Evolutionary conservation across 2,888 invertebrate genomes (phyloP).

Genomic region (Caenorhabditis virilis): DNA sequence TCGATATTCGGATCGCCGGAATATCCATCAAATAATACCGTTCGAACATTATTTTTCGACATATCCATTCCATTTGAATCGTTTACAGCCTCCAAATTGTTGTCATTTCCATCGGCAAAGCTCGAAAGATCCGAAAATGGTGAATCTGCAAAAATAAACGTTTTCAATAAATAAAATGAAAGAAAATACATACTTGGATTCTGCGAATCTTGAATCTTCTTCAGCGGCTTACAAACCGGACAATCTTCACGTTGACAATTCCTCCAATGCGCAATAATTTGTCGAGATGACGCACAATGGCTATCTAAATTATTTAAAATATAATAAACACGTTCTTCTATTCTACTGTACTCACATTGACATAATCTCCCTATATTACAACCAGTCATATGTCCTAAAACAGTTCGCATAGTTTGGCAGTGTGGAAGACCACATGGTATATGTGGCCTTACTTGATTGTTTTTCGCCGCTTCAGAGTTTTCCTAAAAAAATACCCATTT

Average conservation of each 20-base stretch:
- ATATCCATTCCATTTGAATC: slow-evolving; percentile 2
- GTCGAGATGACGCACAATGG: slow-evolving; percentile 96
- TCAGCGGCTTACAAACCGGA: slow-evolving; percentile 94
- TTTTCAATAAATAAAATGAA: background rate
- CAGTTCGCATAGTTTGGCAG: slow-evolving; percentile 98
- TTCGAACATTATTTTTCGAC: slow-evolving; percentile 7
- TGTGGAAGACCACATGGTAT: slow-evolving; percentile 86
- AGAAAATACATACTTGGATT: slow-evolving; percentile 13
- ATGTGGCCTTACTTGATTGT: slow-evolving; percentile 28
- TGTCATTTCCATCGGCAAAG: slow-evolving; percentile 5
- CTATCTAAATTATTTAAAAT: no score
- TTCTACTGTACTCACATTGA: slow-evolving; percentile 69
- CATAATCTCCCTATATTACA: slow-evolving; percentile 81
- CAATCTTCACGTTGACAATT: slow-evolving; percentile 93
- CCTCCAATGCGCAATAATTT: slow-evolving; percentile 99
- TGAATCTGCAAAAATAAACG: no score
- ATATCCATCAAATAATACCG: no score
- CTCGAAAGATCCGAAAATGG: background rate
- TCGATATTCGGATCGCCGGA: slow-evolving; percentile 81
- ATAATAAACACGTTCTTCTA: no score
- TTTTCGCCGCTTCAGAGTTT: slow-evolving; percentile 14
- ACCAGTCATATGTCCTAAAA: slow-evolving; percentile 94
- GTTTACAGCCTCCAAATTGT: background rate
- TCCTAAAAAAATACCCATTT: slow-evolving; percentile 20
- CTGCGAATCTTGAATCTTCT: slow-evolving; percentile 76